phyloP scores from a whole-genome alignment of 1,140 invertebrate genomes.

The Brachionus rubens region DNA sequence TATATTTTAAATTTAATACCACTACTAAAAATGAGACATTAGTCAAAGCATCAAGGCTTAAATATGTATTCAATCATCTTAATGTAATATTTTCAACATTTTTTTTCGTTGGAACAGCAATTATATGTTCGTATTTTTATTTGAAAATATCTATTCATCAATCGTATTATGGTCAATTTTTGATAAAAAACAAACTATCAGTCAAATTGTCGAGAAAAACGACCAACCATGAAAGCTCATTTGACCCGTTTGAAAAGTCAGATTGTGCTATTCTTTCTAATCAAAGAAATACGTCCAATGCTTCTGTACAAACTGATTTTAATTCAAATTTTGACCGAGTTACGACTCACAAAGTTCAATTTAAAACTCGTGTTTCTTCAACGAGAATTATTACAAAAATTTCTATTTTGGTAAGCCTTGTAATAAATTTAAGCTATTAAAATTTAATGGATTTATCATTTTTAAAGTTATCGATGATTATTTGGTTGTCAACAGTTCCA shows the following conservation, averaged over 20 bases:
- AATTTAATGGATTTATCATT: background rate
- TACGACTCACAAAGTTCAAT: background rate
- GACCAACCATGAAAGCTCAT: background rate
- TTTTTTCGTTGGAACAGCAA: slow-evolving; percentile 9
- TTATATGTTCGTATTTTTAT: slow-evolving; percentile 7
- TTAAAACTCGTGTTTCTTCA: background rate
- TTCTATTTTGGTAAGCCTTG: slow-evolving; percentile 3
- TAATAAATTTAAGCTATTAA: background rate
- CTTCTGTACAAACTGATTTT: slow-evolving; percentile 14
- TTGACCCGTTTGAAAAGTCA: background rate
- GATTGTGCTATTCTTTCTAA: background rate
- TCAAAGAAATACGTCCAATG: slow-evolving; percentile 12
- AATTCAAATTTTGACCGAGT: background rate
- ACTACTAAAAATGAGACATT: background rate
- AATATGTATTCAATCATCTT: background rate
- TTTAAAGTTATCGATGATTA: background rate
- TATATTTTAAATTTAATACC: too few relatives aligned
- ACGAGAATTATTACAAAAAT: slow-evolving; percentile 23
- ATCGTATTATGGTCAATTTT: background rate
- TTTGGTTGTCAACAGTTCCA: slow-evolving; percentile 19
- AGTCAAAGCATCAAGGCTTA: background rate
- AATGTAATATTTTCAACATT: slow-evolving; percentile 22
- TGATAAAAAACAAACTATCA: too few relatives aligned
- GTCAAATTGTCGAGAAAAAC: background rate
- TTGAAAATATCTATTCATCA: slow-evolving; percentile 1